Evolutionary conservation across 35 echinoderm and acorn worm genomes (phyloP).

Genomic region (Nesometra sesokonis): DNA sequence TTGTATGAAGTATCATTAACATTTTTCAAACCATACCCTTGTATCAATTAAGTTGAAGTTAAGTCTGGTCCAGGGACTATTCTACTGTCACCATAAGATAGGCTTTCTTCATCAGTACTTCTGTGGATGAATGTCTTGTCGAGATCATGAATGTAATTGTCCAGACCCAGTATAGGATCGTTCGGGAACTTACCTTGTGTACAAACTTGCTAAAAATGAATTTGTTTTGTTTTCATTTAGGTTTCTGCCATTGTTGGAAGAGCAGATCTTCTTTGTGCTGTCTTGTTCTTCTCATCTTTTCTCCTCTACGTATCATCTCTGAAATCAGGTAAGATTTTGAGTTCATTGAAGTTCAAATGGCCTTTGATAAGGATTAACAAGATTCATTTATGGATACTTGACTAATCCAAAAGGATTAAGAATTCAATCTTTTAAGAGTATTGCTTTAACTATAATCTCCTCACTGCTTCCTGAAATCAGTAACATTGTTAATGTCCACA

Average conservation of each 20-base stretch:
- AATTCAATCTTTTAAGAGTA: neutral
- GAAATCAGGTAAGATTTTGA: neutral
- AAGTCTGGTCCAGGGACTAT: too few species aligned
- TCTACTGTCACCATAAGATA: too few species aligned
- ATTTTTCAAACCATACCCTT: too few species aligned
- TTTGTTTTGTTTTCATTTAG: conserved; percentile 13
- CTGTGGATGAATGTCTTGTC: too few species aligned
- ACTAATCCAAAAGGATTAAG: neutral
- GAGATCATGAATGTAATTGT: too few species aligned
- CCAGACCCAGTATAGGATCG: too few species aligned
- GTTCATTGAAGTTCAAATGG: neutral
- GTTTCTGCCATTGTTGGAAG: conserved; percentile 89
- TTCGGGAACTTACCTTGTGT: too few species aligned
- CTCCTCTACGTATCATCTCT: conserved; percentile 37
- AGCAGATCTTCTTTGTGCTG: conserved; percentile 89
- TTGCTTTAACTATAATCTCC: neutral
- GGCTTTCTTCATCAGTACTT: too few species aligned
- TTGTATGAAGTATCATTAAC: too few species aligned
- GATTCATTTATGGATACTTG: neutral
- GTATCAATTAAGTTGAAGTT: too few species aligned
- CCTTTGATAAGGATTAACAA: neutral
- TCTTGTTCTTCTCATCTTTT: conserved; percentile 87
- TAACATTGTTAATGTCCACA: too few species aligned
- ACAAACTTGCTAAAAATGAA: too few species aligned
- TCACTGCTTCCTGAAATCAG: neutral